phyloP scores from a whole-genome alignment of 2,797 vertebrate genomes.

The Centroberyx gerrardi region DNA sequence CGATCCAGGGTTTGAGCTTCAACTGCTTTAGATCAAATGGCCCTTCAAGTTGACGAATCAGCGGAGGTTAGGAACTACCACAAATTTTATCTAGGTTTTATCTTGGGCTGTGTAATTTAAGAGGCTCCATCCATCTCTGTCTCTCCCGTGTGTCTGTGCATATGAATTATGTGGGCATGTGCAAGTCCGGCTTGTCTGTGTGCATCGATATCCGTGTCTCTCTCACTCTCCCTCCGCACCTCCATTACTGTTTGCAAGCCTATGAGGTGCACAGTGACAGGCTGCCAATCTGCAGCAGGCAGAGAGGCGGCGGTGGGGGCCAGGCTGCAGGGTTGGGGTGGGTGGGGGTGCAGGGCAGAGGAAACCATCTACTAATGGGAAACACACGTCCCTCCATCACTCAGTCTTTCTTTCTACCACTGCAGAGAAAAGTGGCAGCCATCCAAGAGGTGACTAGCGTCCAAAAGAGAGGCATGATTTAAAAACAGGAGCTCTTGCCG shows the following conservation, averaged over 20 bases:
- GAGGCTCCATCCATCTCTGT: slow-evolving; percentile 16
- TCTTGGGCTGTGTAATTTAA: slow-evolving; percentile 35
- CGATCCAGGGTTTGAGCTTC: background rate
- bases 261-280: slow-evolving; percentile 62
- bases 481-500: slow-evolving; percentile 69
- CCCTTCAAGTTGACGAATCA: slow-evolving; percentile 6
- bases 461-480: slow-evolving; percentile 68
- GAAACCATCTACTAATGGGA: slow-evolving; percentile 82
- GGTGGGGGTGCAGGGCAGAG: slow-evolving; percentile 61
- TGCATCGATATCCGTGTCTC: slow-evolving; percentile 22
- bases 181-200: slow-evolving; percentile 33
- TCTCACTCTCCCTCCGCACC: slow-evolving; percentile 49
- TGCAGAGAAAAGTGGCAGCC: slow-evolving; percentile 56
- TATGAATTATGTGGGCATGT: slow-evolving; percentile 18
- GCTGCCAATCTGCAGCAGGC: slow-evolving; percentile 70
- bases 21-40: slow-evolving; percentile 21
- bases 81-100: slow-evolving; percentile 23
- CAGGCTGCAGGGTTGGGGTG: slow-evolving; percentile 58
- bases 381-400: slow-evolving; percentile 80
- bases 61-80: background rate
- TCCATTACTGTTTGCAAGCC: slow-evolving; percentile 46
- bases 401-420: slow-evolving; percentile 67
- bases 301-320: slow-evolving; percentile 57
- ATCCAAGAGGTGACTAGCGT: slow-evolving; percentile 64
- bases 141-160: slow-evolving; percentile 2